Base-by-base conservation (phyloP, 2,888 invertebrate genomes). In the Margaritifera margaritifera region DNA sequence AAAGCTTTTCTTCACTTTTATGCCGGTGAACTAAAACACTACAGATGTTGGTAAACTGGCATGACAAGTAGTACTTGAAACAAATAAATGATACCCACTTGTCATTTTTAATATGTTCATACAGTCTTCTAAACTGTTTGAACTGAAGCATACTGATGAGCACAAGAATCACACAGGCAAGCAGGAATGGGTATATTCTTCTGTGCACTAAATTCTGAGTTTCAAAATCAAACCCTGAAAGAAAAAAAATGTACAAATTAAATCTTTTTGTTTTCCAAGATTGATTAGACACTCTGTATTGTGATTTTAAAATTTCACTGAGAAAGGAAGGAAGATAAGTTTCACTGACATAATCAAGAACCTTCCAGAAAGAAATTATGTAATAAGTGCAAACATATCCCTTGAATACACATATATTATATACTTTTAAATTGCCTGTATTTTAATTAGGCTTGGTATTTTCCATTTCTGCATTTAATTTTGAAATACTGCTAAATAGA, bases 101-200 rank as follows among this genome's bases (percentile, higher is more conserved):
- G 91, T 99, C 99, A 91, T 99, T 99, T 91, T 98, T 98, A 87
- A 99, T 99, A 90, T 98, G 98, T 89, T 98, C 96, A 90, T 98
- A 98, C 24, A 99, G 91, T 86, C 96, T 95, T 85, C 94, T 94
- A 91, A 99, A 96, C 89, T 99, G 98, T 68, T 95, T 93, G 69
- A 97, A 94, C 92, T 99, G 96, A 86, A 97, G 94, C 75, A 93
- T 92, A 67, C 95, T 92, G 77, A 97, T 92, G 63, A 93, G 92
- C 64, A 93, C 91, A 64, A 94, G 91, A 66, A 94, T 90, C 63
- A 93, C 92, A 42, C 94, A 91, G 62, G 96, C 91, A 85, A 98
- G 91, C 79, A 97, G 92, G 83, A 95, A 94, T 50, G 98, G 98
- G 91, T 98, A 99, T 18, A 97, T 93, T 80, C 96, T 92, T 64